Evolutionary conservation across 2,888 invertebrate genomes (phyloP).

Genomic region (Celastrina argiolus): DNA sequence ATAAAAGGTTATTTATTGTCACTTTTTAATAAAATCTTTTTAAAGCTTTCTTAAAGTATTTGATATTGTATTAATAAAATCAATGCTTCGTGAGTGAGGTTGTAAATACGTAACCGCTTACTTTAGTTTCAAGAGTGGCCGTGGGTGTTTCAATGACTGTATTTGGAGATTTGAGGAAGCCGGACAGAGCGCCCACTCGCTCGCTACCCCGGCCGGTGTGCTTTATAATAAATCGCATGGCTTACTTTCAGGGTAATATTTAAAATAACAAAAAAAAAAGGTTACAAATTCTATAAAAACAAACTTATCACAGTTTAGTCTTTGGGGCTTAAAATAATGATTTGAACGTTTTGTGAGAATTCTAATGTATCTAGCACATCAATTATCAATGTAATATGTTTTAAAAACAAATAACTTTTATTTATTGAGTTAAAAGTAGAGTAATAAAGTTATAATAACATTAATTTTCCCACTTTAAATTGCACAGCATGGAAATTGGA

Average conservation of each 20-base stretch:
- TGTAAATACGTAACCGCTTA: constrained; percentile 44
- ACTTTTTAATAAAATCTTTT: no score
- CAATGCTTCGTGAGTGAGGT: no score
- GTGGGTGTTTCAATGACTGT: constrained; percentile 84
- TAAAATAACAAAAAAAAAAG: background rate
- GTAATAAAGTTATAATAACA: background rate
- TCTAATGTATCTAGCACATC: background rate
- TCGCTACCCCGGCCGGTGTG: constrained; percentile 78
- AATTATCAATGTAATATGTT: background rate
- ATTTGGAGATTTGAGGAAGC: constrained; percentile 76
- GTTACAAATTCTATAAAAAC: background rate
- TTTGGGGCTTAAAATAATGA: background rate
- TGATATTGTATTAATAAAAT: no score
- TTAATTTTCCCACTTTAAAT: no score
- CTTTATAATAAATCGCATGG: constrained; percentile 85
- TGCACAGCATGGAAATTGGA: background rate
- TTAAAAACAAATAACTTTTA: background rate
- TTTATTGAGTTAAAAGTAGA: background rate
- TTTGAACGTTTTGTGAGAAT: background rate
- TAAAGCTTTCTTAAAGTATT: no score
- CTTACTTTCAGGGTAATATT: constrained; percentile 29
- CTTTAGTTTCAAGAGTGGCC: constrained; percentile 86
- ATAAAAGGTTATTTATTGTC: no score
- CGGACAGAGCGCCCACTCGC: constrained; percentile 81
- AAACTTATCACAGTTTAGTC: background rate